Base-by-base conservation (phyloP, 2,797 vertebrate species). In the Squalus acanthias region DNA sequence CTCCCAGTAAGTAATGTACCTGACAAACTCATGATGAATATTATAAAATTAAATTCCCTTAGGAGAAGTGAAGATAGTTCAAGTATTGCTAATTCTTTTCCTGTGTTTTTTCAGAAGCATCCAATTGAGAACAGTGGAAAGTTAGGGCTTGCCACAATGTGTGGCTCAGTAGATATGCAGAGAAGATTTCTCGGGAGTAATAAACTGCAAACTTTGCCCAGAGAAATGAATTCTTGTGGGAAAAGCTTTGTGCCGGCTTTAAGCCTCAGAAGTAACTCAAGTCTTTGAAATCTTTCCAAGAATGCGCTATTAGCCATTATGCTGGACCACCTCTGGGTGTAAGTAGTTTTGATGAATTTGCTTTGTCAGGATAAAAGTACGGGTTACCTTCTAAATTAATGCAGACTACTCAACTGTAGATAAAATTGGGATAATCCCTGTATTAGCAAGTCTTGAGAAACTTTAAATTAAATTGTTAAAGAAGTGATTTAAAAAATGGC, bases 281-380 rank as follows among this genome's bases (percentile, higher is more conserved):
- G 1, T 33, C 94, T 95, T 95, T 95, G 94, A 95, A 95, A 95
- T 29, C 69, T 95, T 95, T 95, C 70, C 94, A 95, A 76, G 46
- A 95, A 60, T 95, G 94, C 8, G 4, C 94, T 33, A 24, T 76
- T 95, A 53, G 70, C 94, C 94, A 76, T 95, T 72, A 76, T 76
- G 94, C 46, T 76, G 29, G 94, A 95, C 94, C 94, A 95, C 94
- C 94, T 95, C 94, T 76, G 94, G 94, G 5, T 74, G 33, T 96
- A 96, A 97, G 96, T 63, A 91, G 50, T 96, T 96, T 96, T 97
- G 96, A 97, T 96, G 96, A 65, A 96, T 96, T 97, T 85, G 63
- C 92, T 96, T 22, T 97, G 91, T 96, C 96, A 97, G 94, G 15
- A 96, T 95, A 97, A 97, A 96, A 76, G 69, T 53, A 17, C 9